Evolutionary conservation across 2,888 invertebrate species (phyloP).

Genomic region (Drosophila testacea): DNA sequence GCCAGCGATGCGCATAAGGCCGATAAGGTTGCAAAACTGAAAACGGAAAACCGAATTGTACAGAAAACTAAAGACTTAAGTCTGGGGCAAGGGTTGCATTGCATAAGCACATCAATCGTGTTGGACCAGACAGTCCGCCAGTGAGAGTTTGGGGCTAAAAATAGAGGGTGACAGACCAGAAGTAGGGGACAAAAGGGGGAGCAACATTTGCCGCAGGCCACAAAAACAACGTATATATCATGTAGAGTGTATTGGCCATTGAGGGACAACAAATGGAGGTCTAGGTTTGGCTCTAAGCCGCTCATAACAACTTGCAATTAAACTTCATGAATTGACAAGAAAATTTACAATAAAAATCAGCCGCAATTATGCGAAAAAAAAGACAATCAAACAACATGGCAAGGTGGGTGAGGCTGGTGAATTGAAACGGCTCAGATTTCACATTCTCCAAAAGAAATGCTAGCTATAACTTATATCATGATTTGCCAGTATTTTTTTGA

Average conservation of each 20-base stretch:
- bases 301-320: slow-evolving; percentile 70
- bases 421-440: slow-evolving; percentile 42
- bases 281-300: slow-evolving; percentile 37
- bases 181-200: neutral
- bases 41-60: slow-evolving; percentile 19
- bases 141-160: slow-evolving; percentile 28
- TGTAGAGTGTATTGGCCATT: slow-evolving; percentile 55
- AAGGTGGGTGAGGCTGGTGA: slow-evolving; percentile 66
- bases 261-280: slow-evolving; percentile 8
- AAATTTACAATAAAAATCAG: slow-evolving; percentile 63
- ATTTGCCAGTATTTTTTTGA: slow-evolving; percentile 48
- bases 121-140: slow-evolving; percentile 67
- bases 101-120: slow-evolving; percentile 76
- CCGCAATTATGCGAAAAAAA: slow-evolving; percentile 46
- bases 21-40: slow-evolving; percentile 61
- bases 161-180: slow-evolving; percentile 2
- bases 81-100: slow-evolving; percentile 72
- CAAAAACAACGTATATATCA: slow-evolving; percentile 50
- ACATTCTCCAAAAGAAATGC: slow-evolving; percentile 61
- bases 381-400: slow-evolving; percentile 33
- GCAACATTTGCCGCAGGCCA: slow-evolving; percentile 67
- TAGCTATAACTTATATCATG: slow-evolving; percentile 51
- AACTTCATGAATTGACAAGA: slow-evolving; percentile 76
- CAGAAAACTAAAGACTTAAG: slow-evolving; percentile 25
- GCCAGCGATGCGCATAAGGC: slow-evolving; percentile 62